These are phyloP conservation scores for Pandemis cinnamomeana DNA, from an alignment of 2,888 invertebrate genomes.

Conservation along the genomic window DNA sequence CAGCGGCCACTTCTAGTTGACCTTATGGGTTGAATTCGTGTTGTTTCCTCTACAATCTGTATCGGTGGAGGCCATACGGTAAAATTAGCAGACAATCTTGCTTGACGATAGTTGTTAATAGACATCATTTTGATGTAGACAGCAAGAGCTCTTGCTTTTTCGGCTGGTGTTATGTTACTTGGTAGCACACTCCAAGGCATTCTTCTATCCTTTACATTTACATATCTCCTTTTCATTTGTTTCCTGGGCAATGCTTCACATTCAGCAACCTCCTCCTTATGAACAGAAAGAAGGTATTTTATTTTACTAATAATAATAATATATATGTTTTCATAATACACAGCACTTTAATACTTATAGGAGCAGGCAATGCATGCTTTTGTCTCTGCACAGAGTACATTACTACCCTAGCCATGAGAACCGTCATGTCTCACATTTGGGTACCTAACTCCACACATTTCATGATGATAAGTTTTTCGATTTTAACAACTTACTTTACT, in stretches of 20 bases:
- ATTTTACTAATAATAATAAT: neutral
- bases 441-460: no score
- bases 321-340: neutral
- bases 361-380: no score
- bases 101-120: conserved; percentile 72
- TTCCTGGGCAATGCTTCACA: conserved; percentile 53
- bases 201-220: conserved; percentile 74
- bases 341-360: no score
- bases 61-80: conserved; percentile 75
- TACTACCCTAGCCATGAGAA: no score
- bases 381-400: no score
- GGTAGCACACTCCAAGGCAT: conserved; percentile 80
- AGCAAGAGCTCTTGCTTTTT: conserved; percentile 73
- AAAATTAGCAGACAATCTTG: conserved; percentile 68
- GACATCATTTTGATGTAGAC: conserved; percentile 79
- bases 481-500: neutral
- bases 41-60: conserved; percentile 74
- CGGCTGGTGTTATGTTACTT: conserved; percentile 64
- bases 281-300: neutral
- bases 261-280: conserved; percentile 50
- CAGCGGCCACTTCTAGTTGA: conserved; percentile 77
- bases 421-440: no score
- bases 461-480: no score
- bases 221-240: conserved; percentile 67
- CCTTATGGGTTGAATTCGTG: conserved; percentile 67